These are phyloP conservation scores for Empidonax traillii DNA, from an alignment of 2,113 vertebrate species.

Conservation along the genomic window DNA sequence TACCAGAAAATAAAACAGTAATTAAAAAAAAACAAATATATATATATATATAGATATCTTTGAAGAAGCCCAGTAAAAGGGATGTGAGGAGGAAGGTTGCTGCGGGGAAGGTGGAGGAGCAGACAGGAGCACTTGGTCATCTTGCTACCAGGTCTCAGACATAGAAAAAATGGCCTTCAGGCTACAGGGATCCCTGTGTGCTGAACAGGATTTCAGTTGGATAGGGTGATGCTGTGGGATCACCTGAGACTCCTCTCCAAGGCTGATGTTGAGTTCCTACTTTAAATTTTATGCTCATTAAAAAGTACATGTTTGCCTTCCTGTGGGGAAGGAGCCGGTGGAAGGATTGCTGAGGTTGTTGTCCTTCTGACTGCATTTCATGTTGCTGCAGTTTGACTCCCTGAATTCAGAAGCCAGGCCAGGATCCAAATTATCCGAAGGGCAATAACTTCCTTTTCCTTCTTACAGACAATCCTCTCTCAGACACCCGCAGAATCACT, in stretches of 20 bases:
- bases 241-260: neutral
- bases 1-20: neutral
- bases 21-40: neutral
- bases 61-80: accelerated
- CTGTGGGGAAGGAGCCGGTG: neutral
- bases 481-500: neutral
- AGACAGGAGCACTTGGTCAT: neutral
- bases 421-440: neutral
- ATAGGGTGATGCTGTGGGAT: neutral
- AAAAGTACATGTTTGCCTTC: neutral
- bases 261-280: neutral
- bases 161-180: neutral
- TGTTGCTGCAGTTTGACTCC: neutral
- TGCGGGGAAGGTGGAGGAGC: neutral
- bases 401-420: neutral
- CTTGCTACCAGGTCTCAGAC: neutral
- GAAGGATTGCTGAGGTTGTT: neutral
- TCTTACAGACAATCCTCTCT: neutral
- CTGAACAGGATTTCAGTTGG: neutral
- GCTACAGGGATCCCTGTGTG: neutral
- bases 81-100: neutral
- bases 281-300: neutral
- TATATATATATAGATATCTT: neutral
- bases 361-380: neutral
- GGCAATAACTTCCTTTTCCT: neutral